Evolutionary conservation across 2,888 invertebrate species (phyloP), one percentile per base, ranked within the genome.

Genomic region (Drepana falcataria): DNA sequence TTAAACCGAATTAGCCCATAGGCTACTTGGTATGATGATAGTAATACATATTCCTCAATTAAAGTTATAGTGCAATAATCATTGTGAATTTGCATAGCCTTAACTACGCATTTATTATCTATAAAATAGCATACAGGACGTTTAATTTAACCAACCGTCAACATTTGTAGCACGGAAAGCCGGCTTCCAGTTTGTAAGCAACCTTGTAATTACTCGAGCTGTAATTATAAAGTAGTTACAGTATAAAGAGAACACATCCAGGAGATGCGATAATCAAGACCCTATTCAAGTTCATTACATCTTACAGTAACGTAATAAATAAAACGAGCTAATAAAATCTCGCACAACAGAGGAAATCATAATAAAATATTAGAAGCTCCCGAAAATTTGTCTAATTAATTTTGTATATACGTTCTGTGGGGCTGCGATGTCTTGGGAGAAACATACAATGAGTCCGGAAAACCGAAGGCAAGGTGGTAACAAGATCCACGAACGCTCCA

Each of bases 321-420:
- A 88, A 82, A 80, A 83, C 78, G 71, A 73, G 79, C 76, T 87
- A 86, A 84, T 89, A 89, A 89, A 89, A 87, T 81, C 83, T 81
- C 75, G 69, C 64, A 75, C 77, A 83, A 81, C 81, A 81, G 77
- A 81, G 82, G 81, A 87, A 87, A 87, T 90, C 87, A 88, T 91
- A 89, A 87, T 90, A 89, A 90, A 90, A 89, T 88, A 89, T 89
- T 85, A 88, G 85, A 82, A 82, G 87, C 84, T 71, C 79, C 75
- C 79, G 76, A 85, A 87, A 86, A 87, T 88, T 89, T 81, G 85
- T 85, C 87, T 91, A 91, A 91, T 91, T 91, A 91, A 91, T 91
- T 90, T 91, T 85, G 85, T 87, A 85, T 87, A 85, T 86, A 77
- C 79, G 82, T 81, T 80, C 70, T 79, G 21, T 77, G 77, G 86